phyloP scores from a whole-genome alignment of 2,888 invertebrate species.

The Antheraea assamensis region DNA sequence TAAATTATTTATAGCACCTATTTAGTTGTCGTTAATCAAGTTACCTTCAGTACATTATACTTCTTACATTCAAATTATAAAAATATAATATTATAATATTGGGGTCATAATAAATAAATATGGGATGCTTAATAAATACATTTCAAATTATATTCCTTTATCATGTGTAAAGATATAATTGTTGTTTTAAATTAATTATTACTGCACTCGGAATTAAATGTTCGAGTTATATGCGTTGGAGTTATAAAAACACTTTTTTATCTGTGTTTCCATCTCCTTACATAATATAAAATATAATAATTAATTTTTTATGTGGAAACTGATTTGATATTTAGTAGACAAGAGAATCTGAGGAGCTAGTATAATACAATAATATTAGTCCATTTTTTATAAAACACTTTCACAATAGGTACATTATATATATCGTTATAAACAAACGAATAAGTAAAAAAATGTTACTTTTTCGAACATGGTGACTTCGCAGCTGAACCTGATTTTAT shows the following conservation, averaged over 20 bases:
- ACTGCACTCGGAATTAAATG: background rate
- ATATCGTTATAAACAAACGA: background rate
- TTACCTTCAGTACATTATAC: no score
- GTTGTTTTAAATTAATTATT: background rate
- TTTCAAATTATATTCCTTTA: background rate
- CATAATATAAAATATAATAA: background rate
- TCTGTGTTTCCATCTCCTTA: no score
- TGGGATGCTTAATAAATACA: no score
- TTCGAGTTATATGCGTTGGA: background rate
- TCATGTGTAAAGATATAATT: background rate
- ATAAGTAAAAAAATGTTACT: background rate
- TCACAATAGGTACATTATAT: background rate
- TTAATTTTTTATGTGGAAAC: background rate
- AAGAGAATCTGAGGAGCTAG: background rate
- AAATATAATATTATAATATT: no score
- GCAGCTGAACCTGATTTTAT: conserved; percentile 10
- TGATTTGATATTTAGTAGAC: background rate
- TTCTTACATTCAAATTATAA: no score
- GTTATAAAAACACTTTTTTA: background rate
- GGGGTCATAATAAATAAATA: no score
- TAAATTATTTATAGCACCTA: no score
- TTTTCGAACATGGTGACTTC: conserved; percentile 17
- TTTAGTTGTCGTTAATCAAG: no score
- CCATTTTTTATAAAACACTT: background rate
- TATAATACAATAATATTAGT: background rate